Percentiles rank a stretch among this genome's conserved stretches.
phyloP scores from a whole-genome alignment of 2,888 invertebrate genomes.

The Caenorhabditis sp. region DNA sequence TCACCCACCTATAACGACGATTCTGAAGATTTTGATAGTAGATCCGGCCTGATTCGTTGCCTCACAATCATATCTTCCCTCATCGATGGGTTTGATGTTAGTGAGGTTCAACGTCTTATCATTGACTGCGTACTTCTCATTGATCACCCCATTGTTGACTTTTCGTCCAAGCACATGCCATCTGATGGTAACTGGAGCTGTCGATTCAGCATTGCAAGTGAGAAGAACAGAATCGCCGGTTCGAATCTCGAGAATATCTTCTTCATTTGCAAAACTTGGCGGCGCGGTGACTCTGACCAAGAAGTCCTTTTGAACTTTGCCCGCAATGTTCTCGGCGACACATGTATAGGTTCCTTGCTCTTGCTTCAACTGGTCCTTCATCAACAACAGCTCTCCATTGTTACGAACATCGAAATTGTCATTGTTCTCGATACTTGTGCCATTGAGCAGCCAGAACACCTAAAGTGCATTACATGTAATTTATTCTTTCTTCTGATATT shows the following conservation, averaged over 20 bases:
- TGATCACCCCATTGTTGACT: neutral
- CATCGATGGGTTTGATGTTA: conserved; percentile 84
- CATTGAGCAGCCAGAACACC: conserved; percentile 68
- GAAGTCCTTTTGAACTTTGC: conserved; percentile 78
- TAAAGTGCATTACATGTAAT: conserved; percentile 20
- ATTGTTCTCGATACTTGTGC: conserved; percentile 25
- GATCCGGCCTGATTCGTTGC: conserved; percentile 86
- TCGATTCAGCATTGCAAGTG: conserved; percentile 81
- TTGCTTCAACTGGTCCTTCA: conserved; percentile 32
- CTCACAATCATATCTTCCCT: conserved; percentile 86
- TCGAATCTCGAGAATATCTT: conserved; percentile 77
- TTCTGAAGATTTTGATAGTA: conserved; percentile 85
- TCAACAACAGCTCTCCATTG: conserved; percentile 58
- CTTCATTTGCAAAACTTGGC: conserved; percentile 72
- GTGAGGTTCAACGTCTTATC: conserved; percentile 75
- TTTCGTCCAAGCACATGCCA: conserved; percentile 72
- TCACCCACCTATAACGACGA: too few relatives aligned
- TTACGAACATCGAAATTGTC: conserved; percentile 31
- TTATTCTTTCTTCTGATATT: conserved; percentile 9
- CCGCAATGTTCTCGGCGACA: conserved; percentile 84
- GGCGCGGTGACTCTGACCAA: conserved; percentile 80
- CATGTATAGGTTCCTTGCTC: conserved; percentile 83
- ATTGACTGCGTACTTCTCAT: conserved; percentile 50
- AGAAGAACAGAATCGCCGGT: conserved; percentile 83
- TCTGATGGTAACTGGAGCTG: conserved; percentile 52